Percentiles rank a stretch among this genome's conserved stretches.
phyloP scores from a whole-genome alignment of 2,797 vertebrate species.

The Macropus fuliginosus region DNA sequence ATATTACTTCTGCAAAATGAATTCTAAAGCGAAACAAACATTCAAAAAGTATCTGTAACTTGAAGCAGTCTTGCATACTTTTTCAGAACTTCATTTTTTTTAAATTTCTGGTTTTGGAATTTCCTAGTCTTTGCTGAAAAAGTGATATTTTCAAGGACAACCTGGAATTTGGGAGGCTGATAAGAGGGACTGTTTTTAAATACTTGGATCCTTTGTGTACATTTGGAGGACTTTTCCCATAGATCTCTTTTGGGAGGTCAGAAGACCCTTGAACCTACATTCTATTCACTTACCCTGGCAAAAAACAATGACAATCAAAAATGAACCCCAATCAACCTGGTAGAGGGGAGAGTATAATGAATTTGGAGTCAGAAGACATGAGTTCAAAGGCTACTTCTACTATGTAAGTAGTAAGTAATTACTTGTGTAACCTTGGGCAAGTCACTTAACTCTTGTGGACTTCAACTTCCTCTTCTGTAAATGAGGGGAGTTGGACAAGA shows the following conservation, averaged over 20 bases:
- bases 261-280: conserved; percentile 1
- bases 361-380: neutral
- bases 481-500: neutral
- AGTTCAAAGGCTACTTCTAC: neutral
- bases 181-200: conserved; percentile 42
- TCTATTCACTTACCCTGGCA: neutral
- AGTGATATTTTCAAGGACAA: conserved; percentile 58
- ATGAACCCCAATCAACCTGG: neutral
- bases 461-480: neutral
- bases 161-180: conserved; percentile 1
- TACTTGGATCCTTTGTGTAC: conserved; percentile 35
- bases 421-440: neutral
- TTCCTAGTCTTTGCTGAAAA: conserved; percentile 56
- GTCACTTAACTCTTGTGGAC: neutral
- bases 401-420: neutral
- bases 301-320: neutral
- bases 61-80: neutral
- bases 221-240: conserved; percentile 27
- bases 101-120: neutral
- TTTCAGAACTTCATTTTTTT: conserved; percentile 38
- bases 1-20: conserved; percentile 3
- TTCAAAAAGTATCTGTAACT: neutral
- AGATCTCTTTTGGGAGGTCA: conserved; percentile 38
- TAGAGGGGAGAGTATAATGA: neutral
- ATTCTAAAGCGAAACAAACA: conserved; percentile 5